Percentiles rank a stretch among this genome's conserved stretches.
Evolutionary conservation across 2,888 invertebrate species (phyloP).

Genomic region (Idaea dimidiata): DNA sequence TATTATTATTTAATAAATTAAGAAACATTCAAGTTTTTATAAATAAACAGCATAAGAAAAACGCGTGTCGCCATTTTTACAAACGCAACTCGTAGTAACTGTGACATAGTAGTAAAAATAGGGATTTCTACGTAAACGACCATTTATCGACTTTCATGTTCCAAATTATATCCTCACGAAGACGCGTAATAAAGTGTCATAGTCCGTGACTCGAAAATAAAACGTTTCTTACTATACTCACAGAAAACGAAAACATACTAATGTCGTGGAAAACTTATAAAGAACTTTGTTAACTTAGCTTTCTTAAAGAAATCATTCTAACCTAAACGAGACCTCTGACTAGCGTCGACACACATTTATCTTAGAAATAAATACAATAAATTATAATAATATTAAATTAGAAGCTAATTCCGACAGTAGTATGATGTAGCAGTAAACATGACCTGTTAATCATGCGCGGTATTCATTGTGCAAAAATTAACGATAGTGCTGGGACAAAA

Average conservation of each 20-base stretch:
- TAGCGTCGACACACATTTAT: slow-evolving; percentile 58
- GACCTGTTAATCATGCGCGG: slow-evolving; percentile 11
- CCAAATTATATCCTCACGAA: slow-evolving; percentile 34
- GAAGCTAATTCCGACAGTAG: slow-evolving; percentile 16
- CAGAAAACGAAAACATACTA: slow-evolving; percentile 53
- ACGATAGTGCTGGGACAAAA: slow-evolving; percentile 39
- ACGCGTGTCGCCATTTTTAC: neutral
- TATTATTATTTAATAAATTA: neutral
- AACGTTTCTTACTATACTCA: slow-evolving; percentile 44
- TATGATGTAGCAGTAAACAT: slow-evolving; percentile 10
- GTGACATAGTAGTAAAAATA: slow-evolving; percentile 3
- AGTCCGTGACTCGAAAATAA: slow-evolving; percentile 67
- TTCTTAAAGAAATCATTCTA: slow-evolving; percentile 47
- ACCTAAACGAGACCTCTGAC: slow-evolving; percentile 68
- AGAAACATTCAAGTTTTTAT: neutral
- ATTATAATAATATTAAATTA: slow-evolving; percentile 38
- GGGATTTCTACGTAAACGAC: slow-evolving; percentile 10
- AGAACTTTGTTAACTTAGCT: slow-evolving; percentile 34
- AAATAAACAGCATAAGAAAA: slow-evolving; percentile 4
- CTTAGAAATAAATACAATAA: slow-evolving; percentile 42
- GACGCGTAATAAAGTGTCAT: slow-evolving; percentile 51
- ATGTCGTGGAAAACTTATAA: slow-evolving; percentile 46
- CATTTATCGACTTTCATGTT: slow-evolving; percentile 33
- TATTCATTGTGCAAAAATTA: slow-evolving; percentile 34
- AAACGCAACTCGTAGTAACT: neutral